phyloP scores from a whole-genome alignment of 1,140 invertebrate genomes.

The Psilanteris sp. region DNA sequence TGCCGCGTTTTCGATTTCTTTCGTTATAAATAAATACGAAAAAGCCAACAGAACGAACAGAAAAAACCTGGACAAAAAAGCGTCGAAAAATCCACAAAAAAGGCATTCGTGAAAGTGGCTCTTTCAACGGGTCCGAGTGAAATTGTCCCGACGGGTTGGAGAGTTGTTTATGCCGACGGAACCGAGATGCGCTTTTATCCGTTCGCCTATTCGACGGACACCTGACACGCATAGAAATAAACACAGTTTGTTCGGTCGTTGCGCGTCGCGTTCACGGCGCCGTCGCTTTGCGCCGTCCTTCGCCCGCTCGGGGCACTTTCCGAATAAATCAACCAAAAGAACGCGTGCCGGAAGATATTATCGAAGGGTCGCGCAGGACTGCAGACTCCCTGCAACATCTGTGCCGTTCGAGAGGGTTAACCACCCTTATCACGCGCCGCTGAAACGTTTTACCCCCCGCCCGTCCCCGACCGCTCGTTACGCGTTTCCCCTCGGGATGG shows the following conservation, averaged over 20 bases:
- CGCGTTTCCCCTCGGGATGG: slow-evolving; percentile 50
- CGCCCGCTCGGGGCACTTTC: slow-evolving; percentile 37
- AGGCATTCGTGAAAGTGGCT: slow-evolving; percentile 10
- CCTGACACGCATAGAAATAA: slow-evolving; percentile 55
- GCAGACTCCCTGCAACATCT: slow-evolving; percentile 50
- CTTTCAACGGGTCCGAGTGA: background rate
- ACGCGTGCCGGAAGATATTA: slow-evolving; percentile 75
- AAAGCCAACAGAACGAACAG: too few species aligned
- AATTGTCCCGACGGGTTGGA: slow-evolving; percentile 17
- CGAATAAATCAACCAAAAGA: slow-evolving; percentile 74
- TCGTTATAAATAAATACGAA: too few species aligned
- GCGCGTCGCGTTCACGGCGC: slow-evolving; percentile 1
- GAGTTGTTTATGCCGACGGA: slow-evolving; percentile 8
- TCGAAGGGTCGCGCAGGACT: slow-evolving; percentile 59
- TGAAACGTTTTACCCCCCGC: slow-evolving; percentile 59
- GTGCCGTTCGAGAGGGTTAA: slow-evolving; percentile 70
- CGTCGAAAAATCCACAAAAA: background rate
- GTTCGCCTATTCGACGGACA: slow-evolving; percentile 39
- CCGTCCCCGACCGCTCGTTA: slow-evolving; percentile 31
- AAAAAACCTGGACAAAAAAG: too few species aligned
- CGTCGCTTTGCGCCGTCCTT: too few species aligned
- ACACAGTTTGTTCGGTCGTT: slow-evolving; percentile 7
- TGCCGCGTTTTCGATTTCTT: too few species aligned
- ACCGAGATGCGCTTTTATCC: slow-evolving; percentile 32
- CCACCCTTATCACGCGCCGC: slow-evolving; percentile 69